These are phyloP conservation scores for Corella eumyota DNA, from an alignment of 23 tunicate species.

Conservation along the genomic window DNA sequence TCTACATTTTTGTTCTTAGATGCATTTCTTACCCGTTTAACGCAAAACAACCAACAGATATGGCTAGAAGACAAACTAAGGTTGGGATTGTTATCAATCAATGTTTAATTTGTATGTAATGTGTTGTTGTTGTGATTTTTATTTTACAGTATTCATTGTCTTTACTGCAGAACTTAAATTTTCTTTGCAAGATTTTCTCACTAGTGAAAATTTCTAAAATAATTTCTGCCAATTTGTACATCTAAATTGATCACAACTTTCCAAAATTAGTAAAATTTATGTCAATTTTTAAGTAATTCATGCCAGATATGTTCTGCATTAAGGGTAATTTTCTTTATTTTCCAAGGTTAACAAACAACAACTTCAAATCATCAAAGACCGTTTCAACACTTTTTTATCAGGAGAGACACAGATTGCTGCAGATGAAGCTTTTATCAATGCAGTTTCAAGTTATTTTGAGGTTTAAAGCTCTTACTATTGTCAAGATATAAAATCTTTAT, in stretches of 20 bases:
- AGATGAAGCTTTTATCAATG: slow-evolving; percentile 94
- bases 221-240: too few relatives aligned
- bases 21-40: slow-evolving; percentile 91
- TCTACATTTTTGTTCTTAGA: slow-evolving; percentile 82
- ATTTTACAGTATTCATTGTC: too few relatives aligned
- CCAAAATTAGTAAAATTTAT: too few relatives aligned
- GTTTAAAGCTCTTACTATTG: slow-evolving; percentile 17
- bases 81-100: slow-evolving; percentile 19
- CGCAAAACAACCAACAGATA: slow-evolving; percentile 82
- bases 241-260: too few relatives aligned
- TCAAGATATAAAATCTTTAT: not conserved
- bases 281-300: too few relatives aligned
- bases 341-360: slow-evolving; percentile 90
- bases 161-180: too few relatives aligned
- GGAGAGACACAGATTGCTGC: slow-evolving; percentile 89
- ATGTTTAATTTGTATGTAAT: not conserved
- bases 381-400: slow-evolving; percentile 68
- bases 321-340: too few relatives aligned
- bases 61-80: slow-evolving; percentile 82
- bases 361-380: slow-evolving; percentile 78
- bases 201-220: too few relatives aligned
- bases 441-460: slow-evolving; percentile 89
- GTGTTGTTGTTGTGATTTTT: not conserved
- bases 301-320: too few relatives aligned
- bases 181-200: too few relatives aligned